A percentile compares a stretch with the other conserved stretches of the same genome.
These are phyloP conservation scores for Spodoptera picta DNA, from an alignment of 2,888 invertebrate species.

Conservation along the genomic window DNA sequence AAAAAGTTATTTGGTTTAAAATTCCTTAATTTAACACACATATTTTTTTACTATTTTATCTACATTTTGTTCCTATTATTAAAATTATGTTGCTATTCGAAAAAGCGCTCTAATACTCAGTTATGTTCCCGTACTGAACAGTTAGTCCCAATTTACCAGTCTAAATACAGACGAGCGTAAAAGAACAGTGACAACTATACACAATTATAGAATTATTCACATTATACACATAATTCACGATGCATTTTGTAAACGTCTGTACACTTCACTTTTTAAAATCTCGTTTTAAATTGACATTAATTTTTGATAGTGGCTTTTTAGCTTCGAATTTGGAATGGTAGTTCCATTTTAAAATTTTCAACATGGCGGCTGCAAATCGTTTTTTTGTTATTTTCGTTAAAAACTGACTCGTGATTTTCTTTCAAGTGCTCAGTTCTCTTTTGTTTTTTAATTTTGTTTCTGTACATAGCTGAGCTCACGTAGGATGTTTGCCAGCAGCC, in stretches of 20 bases:
- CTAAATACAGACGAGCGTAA: constrained; percentile 58
- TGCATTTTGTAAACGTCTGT: constrained; percentile 60
- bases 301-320: constrained; percentile 38
- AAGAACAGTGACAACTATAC: constrained; percentile 58
- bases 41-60: constrained; percentile 63
- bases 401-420: constrained; percentile 14
- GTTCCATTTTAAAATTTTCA: constrained; percentile 51
- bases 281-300: constrained; percentile 62
- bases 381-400: constrained; percentile 18
- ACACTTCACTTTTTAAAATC: constrained; percentile 57
- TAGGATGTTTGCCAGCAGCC: constrained; percentile 74
- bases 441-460: constrained; percentile 24
- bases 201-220: constrained; percentile 65
- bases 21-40: constrained; percentile 64
- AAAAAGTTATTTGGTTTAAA: constrained; percentile 61
- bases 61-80: constrained; percentile 63
- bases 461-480: constrained; percentile 67
- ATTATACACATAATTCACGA: constrained; percentile 66
- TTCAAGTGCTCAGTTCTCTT: constrained; percentile 41
- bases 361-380: constrained; percentile 21
- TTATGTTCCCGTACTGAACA: constrained; percentile 59
- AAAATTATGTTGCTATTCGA: constrained; percentile 62
- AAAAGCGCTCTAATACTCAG: constrained; percentile 62
- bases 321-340: constrained; percentile 44
- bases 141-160: constrained; percentile 55